Evolutionary conservation across 2,797 vertebrate genomes (phyloP).

Genomic region (Enteromius paludinosus): DNA sequence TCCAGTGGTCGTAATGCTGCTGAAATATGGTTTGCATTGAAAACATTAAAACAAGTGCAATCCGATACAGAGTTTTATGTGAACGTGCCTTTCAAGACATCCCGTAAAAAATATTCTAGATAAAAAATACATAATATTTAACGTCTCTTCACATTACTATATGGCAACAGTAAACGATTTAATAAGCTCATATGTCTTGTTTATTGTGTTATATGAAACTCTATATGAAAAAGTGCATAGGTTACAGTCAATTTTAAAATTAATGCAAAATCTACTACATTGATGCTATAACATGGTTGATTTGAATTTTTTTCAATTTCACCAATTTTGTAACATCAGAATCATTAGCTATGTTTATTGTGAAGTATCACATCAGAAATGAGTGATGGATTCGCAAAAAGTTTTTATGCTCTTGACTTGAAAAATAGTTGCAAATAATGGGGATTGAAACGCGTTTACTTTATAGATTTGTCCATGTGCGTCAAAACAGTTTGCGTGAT

Average conservation of each 20-base stretch:
- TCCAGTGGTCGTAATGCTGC: slow-evolving; percentile 11
- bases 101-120: background rate
- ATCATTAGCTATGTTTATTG: background rate
- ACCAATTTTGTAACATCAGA: background rate
- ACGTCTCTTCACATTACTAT: background rate
- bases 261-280: background rate
- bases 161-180: slow-evolving; percentile 20
- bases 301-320: background rate
- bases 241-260: background rate
- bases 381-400: background rate
- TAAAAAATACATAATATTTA: background rate
- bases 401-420: background rate
- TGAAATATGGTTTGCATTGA: background rate
- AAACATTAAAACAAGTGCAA: background rate
- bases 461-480: background rate
- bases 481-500: background rate
- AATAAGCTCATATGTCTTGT: background rate
- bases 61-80: background rate
- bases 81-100: background rate
- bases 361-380: background rate
- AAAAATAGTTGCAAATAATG: too few relatives aligned
- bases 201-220: background rate
- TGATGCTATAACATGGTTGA: background rate
- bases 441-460: background rate
- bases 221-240: background rate